phyloP scores from a whole-genome alignment of 2,113 vertebrate genomes.

The Burhinus oedicnemus region DNA sequence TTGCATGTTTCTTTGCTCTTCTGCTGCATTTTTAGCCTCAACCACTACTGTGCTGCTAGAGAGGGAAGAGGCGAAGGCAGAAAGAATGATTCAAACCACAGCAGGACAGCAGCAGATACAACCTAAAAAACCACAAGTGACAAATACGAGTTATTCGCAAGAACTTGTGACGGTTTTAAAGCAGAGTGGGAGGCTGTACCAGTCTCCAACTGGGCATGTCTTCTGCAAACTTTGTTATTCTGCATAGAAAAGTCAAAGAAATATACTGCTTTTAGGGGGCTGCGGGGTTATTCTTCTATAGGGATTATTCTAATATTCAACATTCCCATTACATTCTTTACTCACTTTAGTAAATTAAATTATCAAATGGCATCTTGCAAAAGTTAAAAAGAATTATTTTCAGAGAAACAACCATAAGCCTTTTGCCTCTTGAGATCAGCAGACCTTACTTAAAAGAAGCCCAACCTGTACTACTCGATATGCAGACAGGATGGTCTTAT shows the following conservation, averaged over 20 bases:
- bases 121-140: accelerated
- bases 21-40: not conserved
- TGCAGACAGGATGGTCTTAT: not conserved
- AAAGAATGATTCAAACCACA: not conserved
- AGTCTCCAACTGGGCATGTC: accelerated
- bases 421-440: not conserved
- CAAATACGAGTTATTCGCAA: accelerated
- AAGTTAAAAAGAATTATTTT: not conserved
- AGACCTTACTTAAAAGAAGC: not conserved
- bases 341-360: not conserved
- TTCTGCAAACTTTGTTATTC: not conserved
- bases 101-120: not conserved
- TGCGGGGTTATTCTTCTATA: not conserved
- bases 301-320: not conserved
- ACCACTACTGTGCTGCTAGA: not conserved
- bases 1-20: not conserved
- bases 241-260: not conserved
- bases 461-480: not conserved
- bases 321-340: accelerated
- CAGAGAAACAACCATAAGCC: not conserved
- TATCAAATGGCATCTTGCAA: not conserved
- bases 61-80: not conserved
- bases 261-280: not conserved
- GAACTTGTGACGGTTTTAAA: accelerated
- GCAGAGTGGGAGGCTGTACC: not conserved